These are phyloP conservation scores for Trissolcus brochymenae DNA, from an alignment of 2,888 invertebrate species.

Conservation along the genomic window DNA sequence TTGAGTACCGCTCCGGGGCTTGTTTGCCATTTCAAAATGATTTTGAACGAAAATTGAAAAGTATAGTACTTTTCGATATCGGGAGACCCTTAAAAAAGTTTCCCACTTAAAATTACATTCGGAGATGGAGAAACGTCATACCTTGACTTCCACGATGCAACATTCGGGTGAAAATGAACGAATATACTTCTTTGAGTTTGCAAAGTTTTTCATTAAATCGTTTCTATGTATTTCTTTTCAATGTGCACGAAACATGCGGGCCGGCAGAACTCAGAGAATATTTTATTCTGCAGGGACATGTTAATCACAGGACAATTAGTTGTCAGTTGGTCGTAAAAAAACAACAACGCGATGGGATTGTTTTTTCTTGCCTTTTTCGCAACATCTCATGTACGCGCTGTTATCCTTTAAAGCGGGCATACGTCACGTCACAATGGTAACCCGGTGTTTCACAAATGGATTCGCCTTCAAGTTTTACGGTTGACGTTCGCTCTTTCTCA, in stretches of 20 bases:
- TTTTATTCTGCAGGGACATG: background rate
- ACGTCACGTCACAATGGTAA: slow-evolving; percentile 56
- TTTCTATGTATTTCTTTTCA: too few relatives aligned
- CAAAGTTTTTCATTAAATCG: too few relatives aligned
- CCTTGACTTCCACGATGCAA: too few relatives aligned
- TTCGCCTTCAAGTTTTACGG: slow-evolving; percentile 54
- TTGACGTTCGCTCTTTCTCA: slow-evolving; percentile 48
- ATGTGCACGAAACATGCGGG: too few relatives aligned
- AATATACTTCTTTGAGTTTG: too few relatives aligned
- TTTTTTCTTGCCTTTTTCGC: slow-evolving; percentile 43
- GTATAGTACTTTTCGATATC: slow-evolving; percentile 5
- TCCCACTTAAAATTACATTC: background rate
- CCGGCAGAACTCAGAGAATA: too few relatives aligned
- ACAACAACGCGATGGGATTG: slow-evolving; percentile 11
- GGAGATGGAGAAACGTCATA: background rate
- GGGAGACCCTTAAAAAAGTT: slow-evolving; percentile 2
- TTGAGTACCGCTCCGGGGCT: slow-evolving; percentile 24
- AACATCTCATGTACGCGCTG: slow-evolving; percentile 19
- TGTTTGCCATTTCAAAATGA: slow-evolving; percentile 42
- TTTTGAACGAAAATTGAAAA: slow-evolving; percentile 46
- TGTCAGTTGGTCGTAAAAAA: slow-evolving; percentile 41
- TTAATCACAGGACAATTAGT: slow-evolving; percentile 37
- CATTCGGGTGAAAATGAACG: too few relatives aligned
- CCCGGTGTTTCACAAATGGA: slow-evolving; percentile 62
- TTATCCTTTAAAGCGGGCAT: slow-evolving; percentile 45